A percentile compares a stretch with the other conserved stretches of the same genome.
Conservation (phyloP, 1,140 invertebrate species). For the Maniola jurtina region DNA sequence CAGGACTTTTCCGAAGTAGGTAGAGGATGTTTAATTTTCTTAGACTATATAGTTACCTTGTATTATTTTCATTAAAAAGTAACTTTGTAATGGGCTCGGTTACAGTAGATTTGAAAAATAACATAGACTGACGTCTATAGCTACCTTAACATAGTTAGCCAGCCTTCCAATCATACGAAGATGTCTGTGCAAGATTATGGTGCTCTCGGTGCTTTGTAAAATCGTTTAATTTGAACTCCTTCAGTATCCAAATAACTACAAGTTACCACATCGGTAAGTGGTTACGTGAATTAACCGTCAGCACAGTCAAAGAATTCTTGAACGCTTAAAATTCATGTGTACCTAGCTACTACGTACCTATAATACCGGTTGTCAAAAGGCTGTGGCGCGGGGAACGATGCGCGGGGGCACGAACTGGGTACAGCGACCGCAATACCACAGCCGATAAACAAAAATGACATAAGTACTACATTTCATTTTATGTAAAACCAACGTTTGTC, state of each 20-base stretch:
- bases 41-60: too few relatives aligned
- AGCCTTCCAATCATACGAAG: too few relatives aligned
- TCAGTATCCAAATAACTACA: not conserved
- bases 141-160: too few relatives aligned
- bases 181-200: too few relatives aligned
- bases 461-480: not conserved
- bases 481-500: not conserved
- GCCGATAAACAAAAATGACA: not conserved
- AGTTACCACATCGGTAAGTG: constrained; percentile 30
- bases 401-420: constrained; percentile 49
- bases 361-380: constrained; percentile 78
- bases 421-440: constrained; percentile 69
- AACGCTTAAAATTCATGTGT: constrained; percentile 50
- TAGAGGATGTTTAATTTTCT: too few relatives aligned
- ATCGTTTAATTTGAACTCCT: not conserved
- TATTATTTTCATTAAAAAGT: too few relatives aligned
- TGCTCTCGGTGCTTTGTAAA: too few relatives aligned
- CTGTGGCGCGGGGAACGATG: constrained; percentile 44
- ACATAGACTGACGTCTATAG: too few relatives aligned
- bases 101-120: too few relatives aligned
- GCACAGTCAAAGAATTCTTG: constrained; percentile 66
- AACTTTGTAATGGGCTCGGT: too few relatives aligned
- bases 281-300: constrained; percentile 65
- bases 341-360: constrained; percentile 49
- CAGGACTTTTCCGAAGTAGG: too few relatives aligned